Conservation (phyloP, 2,888 invertebrate species). For the Sinodicranocentrus sp. region DNA sequence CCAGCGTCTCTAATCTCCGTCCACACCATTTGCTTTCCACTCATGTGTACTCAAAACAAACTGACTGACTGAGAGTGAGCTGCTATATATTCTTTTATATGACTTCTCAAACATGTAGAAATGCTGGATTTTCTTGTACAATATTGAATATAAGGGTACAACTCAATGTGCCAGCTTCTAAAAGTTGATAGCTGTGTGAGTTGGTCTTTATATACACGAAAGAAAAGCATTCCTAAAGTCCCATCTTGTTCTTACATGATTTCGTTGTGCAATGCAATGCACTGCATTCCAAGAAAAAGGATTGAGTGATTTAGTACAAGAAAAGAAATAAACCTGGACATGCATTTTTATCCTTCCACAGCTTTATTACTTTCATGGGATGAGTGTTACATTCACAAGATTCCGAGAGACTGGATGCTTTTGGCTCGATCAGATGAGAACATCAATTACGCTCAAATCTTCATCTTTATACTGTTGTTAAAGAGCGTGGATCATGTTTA, state of each 20-base stretch:
- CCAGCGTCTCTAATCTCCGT: slow-evolving; percentile 74
- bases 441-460: slow-evolving; percentile 12
- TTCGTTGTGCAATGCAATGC: background rate
- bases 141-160: too few species aligned
- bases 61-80: slow-evolving; percentile 51
- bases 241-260: background rate
- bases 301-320: slow-evolving; percentile 7
- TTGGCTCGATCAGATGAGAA: background rate
- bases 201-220: background rate
- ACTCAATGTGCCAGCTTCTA: too few species aligned
- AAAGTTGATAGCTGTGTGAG: too few species aligned
- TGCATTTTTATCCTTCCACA: background rate
- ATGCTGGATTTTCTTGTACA: too few species aligned
- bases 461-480: slow-evolving; percentile 4
- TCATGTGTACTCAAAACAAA: slow-evolving; percentile 74
- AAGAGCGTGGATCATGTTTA: slow-evolving; percentile 4
- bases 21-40: slow-evolving; percentile 75
- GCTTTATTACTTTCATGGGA: slow-evolving; percentile 1
- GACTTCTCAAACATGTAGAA: too few species aligned
- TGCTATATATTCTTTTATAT: slow-evolving; percentile 20
- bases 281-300: slow-evolving; percentile 8
- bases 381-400: too few species aligned
- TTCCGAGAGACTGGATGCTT: background rate
- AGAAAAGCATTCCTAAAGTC: background rate
- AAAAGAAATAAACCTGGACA: background rate